Conservation (phyloP, 2,888 invertebrate genomes). For the Sarcophaga rosellei region DNA sequence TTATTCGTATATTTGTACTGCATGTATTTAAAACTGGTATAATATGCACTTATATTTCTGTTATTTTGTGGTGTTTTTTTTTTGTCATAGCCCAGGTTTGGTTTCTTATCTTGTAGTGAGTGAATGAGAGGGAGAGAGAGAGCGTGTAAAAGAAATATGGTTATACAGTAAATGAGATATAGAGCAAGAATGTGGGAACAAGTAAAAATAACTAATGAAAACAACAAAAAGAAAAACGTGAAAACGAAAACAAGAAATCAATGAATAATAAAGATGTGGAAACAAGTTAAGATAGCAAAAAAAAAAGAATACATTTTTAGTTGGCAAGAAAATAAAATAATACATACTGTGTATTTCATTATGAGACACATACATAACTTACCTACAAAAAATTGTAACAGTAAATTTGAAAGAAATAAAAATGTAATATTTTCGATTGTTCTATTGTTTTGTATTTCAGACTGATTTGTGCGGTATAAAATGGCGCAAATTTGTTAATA, state of each 20-base stretch:
- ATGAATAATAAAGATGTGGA: conserved; percentile 22
- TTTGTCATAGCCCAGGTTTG: conserved; percentile 47
- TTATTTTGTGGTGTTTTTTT: conserved; percentile 1
- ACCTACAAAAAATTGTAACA: no score
- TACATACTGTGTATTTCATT: no score
- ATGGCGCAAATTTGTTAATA: conserved; percentile 96
- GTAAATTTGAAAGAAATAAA: no score
- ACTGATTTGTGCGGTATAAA: conserved; percentile 99
- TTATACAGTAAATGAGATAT: not conserved
- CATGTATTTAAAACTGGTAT: conserved; percentile 26
- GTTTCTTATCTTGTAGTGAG: conserved; percentile 17
- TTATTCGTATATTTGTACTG: not conserved
- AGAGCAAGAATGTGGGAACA: conserved; percentile 1
- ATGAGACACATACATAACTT: no score
- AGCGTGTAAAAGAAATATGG: not conserved
- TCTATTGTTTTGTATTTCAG: conserved; percentile 82
- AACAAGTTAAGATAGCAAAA: conserved; percentile 40
- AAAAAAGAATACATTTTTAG: not conserved
- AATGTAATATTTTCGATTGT: not conserved
- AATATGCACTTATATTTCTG: conserved; percentile 14
- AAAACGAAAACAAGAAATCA: not conserved
- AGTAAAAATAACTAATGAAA: not conserved
- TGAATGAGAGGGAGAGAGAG: not conserved
- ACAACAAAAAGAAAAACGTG: not conserved
- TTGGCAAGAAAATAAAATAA: not conserved